Evolutionary conservation across 1,140 invertebrate species (phyloP).

Genomic region (Limonius californicus): DNA sequence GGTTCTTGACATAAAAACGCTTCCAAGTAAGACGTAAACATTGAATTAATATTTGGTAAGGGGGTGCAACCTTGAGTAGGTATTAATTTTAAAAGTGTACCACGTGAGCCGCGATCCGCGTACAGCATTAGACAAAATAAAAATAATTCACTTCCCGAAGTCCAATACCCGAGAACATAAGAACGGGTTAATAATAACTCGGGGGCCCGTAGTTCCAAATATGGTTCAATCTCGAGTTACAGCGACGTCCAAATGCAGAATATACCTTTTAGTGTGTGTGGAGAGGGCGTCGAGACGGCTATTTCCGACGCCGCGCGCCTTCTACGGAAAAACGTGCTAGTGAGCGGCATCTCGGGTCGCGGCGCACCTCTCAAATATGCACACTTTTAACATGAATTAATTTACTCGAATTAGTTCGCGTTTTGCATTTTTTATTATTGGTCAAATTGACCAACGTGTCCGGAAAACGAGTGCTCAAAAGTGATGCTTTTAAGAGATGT

Average conservation of each 20-base stretch:
- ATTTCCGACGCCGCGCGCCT: constrained; percentile 43
- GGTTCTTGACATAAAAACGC: too few relatives aligned
- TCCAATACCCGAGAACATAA: constrained; percentile 34
- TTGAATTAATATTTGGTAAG: too few relatives aligned
- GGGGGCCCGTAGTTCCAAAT: constrained; percentile 41
- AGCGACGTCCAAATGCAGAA: constrained; percentile 45
- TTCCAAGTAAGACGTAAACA: too few relatives aligned
- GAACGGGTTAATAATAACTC: constrained; percentile 45
- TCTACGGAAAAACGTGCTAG: constrained; percentile 40
- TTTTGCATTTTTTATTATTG: background rate
- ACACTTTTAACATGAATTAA: background rate
- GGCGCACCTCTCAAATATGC: background rate
- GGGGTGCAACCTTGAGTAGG: too few relatives aligned
- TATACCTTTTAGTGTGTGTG: constrained; percentile 40
- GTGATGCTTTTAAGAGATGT: background rate
- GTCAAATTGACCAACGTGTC: too few relatives aligned
- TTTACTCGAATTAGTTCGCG: constrained; percentile 5
- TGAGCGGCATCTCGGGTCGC: constrained; percentile 15
- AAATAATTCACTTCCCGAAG: constrained; percentile 7
- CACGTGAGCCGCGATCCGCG: too few relatives aligned
- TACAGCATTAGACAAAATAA: too few relatives aligned
- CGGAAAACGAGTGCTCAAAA: background rate
- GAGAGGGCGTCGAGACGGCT: constrained; percentile 43
- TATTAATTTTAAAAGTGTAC: too few relatives aligned
- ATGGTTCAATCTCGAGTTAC: constrained; percentile 48